Evolutionary conservation across 2,888 invertebrate genomes (phyloP).

Genomic region (Caenorhabditis parvicauda): DNA sequence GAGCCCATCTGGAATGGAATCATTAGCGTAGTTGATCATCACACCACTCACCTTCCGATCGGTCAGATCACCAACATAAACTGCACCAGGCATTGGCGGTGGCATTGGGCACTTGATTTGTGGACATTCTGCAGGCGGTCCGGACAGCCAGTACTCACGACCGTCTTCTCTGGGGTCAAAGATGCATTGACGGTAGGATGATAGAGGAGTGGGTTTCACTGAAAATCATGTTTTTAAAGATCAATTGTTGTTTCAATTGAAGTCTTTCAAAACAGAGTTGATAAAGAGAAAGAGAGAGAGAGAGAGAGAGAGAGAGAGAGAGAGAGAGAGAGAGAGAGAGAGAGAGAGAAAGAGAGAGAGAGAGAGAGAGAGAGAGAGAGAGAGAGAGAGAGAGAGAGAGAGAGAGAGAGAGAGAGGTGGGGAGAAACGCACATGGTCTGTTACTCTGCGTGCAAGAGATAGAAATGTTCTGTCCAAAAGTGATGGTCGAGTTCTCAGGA

Average conservation of each 20-base stretch:
- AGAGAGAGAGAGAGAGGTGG: too few species aligned
- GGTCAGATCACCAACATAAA: conserved; percentile 70
- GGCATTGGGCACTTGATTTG: conserved; percentile 82
- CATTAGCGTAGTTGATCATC: too few species aligned
- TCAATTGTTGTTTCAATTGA: neutral
- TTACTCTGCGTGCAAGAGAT: conserved; percentile 56
- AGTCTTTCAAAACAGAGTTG: neutral
- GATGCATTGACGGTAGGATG: conserved; percentile 87
- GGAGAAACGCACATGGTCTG: too few species aligned
- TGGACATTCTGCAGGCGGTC: conserved; percentile 52
- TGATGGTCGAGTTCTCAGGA: conserved; percentile 48
- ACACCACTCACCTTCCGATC: conserved; percentile 6
- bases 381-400: too few species aligned
- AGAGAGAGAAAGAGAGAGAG: too few species aligned
- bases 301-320: too few species aligned
- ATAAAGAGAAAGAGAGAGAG: too few species aligned
- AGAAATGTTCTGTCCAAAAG: conserved; percentile 59
- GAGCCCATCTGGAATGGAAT: conserved; percentile 74
- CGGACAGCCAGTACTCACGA: conserved; percentile 62
- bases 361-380: too few species aligned
- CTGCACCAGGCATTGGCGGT: conserved; percentile 86
- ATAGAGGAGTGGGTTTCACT: conserved; percentile 68
- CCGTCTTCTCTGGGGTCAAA: conserved; percentile 81
- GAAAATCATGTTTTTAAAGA: neutral
- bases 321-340: too few species aligned